Conservation (phyloP, 2,888 invertebrate species). For the Nemoura dubitans region DNA sequence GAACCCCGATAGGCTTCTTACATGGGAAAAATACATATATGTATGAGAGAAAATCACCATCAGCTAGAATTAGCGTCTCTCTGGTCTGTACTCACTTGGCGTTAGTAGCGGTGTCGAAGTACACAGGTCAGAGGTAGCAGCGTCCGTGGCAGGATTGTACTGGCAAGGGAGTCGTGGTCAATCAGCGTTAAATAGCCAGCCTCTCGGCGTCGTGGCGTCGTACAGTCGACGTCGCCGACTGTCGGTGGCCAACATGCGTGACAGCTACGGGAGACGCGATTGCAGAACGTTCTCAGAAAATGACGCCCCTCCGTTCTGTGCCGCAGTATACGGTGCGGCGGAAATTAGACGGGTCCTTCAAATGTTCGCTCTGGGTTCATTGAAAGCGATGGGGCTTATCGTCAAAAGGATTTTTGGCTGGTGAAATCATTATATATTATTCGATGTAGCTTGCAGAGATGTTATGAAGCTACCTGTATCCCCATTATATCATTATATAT, state of each 20-base stretch:
- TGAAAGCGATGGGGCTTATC: not conserved
- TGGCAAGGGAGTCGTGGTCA: not conserved
- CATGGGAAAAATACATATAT: too few species aligned
- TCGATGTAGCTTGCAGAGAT: too few species aligned
- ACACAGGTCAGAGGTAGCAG: not conserved
- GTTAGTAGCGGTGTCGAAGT: not conserved
- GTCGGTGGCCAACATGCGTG: not conserved
- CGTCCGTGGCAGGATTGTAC: not conserved
- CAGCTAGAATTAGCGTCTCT: too few species aligned
- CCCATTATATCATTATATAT: too few species aligned
- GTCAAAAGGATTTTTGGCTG: too few species aligned
- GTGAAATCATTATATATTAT: too few species aligned
- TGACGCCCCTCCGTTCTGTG: not conserved
- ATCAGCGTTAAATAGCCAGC: not conserved
- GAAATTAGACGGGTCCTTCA: not conserved
- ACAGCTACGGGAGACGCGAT: not conserved
- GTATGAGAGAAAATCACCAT: too few species aligned
- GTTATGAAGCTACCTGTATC: too few species aligned
- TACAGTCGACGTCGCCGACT: too few species aligned
- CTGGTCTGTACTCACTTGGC: too few species aligned
- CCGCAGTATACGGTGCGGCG: not conserved
- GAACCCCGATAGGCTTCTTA: too few species aligned
- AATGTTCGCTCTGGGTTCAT: not conserved
- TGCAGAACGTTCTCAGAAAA: not conserved
- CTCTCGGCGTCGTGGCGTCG: not conserved